Conservation (phyloP, 2,113 vertebrate genomes). For the Peromyscus leucopus region DNA sequence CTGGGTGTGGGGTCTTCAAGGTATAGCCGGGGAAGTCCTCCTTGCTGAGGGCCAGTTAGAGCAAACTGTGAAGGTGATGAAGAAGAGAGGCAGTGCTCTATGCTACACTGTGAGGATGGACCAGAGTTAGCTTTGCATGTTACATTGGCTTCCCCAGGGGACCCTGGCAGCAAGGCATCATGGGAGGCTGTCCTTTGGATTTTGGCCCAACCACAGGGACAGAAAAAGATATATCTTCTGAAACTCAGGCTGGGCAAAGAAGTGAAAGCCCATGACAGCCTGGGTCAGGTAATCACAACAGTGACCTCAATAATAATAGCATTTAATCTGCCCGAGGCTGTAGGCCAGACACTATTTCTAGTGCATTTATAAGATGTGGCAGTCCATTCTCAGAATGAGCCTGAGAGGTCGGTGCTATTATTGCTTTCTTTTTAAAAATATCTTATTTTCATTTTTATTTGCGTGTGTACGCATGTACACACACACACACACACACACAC, state of each 20-base stretch:
- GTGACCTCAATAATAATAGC: neutral
- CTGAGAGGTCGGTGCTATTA: neutral
- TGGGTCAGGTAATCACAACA: neutral
- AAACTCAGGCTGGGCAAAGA: neutral
- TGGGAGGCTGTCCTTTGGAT: neutral
- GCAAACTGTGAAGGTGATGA: neutral
- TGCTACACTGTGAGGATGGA: neutral
- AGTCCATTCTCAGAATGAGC: neutral
- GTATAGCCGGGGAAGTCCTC: neutral
- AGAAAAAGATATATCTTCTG: neutral
- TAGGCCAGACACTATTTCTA: neutral
- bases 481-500: neutral
- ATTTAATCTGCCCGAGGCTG: neutral
- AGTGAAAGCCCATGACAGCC: neutral
- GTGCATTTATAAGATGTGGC: neutral
- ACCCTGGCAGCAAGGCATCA: neutral
- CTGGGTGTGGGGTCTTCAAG: neutral
- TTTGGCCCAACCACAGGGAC: neutral
- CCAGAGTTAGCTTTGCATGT: neutral
- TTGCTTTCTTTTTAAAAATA: neutral
- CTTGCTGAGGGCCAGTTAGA: neutral
- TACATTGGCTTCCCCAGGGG: neutral
- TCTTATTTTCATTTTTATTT: neutral
- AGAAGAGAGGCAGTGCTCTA: neutral
- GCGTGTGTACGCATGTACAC: rapidly evolving